Base-by-base conservation (phyloP, 2,888 invertebrate species). In the Agriopis aurantiaria region DNA sequence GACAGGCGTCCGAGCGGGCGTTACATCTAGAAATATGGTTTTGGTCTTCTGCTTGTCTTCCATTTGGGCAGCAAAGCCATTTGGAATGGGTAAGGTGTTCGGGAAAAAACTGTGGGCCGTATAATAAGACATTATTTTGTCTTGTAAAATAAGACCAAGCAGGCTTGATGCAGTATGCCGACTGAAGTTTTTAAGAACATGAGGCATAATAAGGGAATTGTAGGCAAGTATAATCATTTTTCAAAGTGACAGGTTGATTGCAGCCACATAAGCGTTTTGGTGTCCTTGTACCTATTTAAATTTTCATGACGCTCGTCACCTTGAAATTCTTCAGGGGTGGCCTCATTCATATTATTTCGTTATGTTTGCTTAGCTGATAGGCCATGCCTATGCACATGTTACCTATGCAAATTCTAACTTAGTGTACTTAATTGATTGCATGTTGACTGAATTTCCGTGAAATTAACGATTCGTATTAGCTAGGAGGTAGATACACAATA, bases 221-320 rank as follows among this genome's bases (percentile, higher is more conserved):
- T 75, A 84, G 82, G 72, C 43, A 80, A 74, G 71, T 75, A n/a
- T n/a, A 74, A 72, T 74, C 72, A 81, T 88, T 88, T 88, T 86
- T 91, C 90, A 92, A 80, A 81, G 78, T 88, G 93, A 93, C 93
- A 91, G 80, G 85, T 88, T 91, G 87, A 93, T 93, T 91, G 87
- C 80, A 72, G 81, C 78, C 75, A 84, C 82, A 83, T 86, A 84
- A 86, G 84, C 85, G 78, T 80, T 86, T 81, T 72, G 82, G 80
- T 78, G 87, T 75, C 83, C 86, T 89, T 86, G 86, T 75, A 77
- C 86, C 17, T 23, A 23, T 23, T 75, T 86, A 90, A 91, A 88
- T 64, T 90, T 91, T 90, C 75, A 91, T 74, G 73, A 79, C 77
- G 85, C 78, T 78, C 86, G 87, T 91, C 84, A 91, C 90, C 92